phyloP scores from a whole-genome alignment of 1,140 invertebrate genomes.

The Neodiprion fabricii region DNA sequence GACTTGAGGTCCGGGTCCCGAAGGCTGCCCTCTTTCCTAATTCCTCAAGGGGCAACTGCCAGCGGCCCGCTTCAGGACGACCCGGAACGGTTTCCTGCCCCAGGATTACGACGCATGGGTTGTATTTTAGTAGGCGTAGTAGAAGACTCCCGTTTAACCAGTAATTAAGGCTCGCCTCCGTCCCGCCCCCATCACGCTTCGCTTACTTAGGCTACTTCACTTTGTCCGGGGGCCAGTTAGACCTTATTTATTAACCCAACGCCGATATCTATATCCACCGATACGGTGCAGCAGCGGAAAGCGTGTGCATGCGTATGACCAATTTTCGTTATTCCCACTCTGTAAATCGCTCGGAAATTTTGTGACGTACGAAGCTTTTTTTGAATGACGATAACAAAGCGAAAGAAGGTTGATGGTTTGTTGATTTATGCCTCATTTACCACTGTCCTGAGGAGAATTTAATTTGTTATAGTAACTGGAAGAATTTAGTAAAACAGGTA shows the following conservation, averaged over 20 bases:
- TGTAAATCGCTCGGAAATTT: no score
- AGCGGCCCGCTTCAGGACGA: neutral
- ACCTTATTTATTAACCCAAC: conserved; percentile 7
- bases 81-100: neutral
- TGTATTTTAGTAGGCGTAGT: conserved; percentile 57
- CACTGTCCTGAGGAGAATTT: no score
- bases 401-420: no score
- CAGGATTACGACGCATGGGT: conserved; percentile 50
- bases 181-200: conserved; percentile 56
- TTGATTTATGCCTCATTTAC: no score
- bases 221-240: neutral
- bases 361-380: no score
- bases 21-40: neutral
- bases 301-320: no score
- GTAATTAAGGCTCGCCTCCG: conserved; percentile 52
- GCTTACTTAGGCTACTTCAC: conserved; percentile 8
- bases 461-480: no score
- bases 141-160: conserved; percentile 58
- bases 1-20: neutral
- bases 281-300: neutral
- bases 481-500: no score
- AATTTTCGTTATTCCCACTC: no score
- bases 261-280: neutral
- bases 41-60: neutral
- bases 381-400: no score